Evolutionary conservation across 1,140 invertebrate genomes (phyloP).

Genomic region (Panagrolaimus sp.): DNA sequence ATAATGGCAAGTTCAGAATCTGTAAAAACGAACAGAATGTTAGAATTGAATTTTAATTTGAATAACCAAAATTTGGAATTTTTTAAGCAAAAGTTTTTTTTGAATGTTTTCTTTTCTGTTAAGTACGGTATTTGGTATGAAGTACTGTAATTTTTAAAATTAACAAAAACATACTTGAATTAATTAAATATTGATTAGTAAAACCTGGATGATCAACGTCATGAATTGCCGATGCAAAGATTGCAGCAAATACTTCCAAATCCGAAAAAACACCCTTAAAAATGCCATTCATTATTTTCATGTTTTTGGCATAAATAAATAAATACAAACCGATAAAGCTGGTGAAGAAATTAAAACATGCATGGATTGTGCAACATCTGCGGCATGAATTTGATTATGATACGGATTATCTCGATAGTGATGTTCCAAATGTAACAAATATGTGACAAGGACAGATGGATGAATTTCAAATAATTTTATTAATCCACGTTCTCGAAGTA

Average conservation of each 20-base stretch:
- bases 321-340: slow-evolving; percentile 72
- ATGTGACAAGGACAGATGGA: slow-evolving; percentile 83
- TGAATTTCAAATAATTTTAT: slow-evolving; percentile 88
- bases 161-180: slow-evolving; percentile 60
- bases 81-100: too few species aligned
- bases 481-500: slow-evolving; percentile 80
- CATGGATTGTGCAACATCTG: slow-evolving; percentile 65
- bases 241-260: slow-evolving; percentile 63
- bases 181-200: slow-evolving; percentile 65
- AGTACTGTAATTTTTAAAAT: slow-evolving; percentile 65
- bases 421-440: slow-evolving; percentile 93
- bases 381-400: slow-evolving; percentile 64
- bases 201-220: slow-evolving; percentile 65
- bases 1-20: slow-evolving; percentile 71
- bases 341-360: slow-evolving; percentile 72
- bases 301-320: slow-evolving; percentile 23
- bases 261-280: slow-evolving; percentile 71
- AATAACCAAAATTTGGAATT: too few species aligned
- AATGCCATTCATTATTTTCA: slow-evolving; percentile 67
- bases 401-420: slow-evolving; percentile 83
- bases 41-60: slow-evolving; percentile 97
- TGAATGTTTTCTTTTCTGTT: too few species aligned
- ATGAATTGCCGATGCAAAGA: slow-evolving; percentile 64
- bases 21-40: slow-evolving; percentile 60
- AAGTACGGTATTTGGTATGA: too few species aligned